Base-by-base conservation (phyloP, 1,140 invertebrate species). In the Mamestra configurata region DNA sequence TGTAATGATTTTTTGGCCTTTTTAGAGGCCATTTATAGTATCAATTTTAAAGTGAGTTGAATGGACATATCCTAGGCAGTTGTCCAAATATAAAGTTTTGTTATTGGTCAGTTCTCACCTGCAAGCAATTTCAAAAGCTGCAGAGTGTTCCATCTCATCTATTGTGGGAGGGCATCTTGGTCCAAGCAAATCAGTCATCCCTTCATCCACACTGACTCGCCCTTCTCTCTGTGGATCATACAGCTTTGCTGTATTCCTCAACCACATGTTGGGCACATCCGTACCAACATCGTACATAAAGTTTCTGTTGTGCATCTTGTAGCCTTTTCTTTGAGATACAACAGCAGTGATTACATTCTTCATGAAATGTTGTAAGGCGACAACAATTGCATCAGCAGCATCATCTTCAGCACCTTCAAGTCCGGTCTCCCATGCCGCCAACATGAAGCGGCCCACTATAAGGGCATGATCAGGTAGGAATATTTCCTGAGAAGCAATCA, bases 401-500 rank as follows among this genome's bases (percentile, higher is more conserved):
- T 96, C 96, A 86, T 98, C 97, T 80, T 98, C 97, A 40, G 97
- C 97, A 31, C 97, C 97, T 79, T 98, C 97, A 37, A 98, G 95
- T 6, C 97, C 97, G 55, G 96, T 96, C 84, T 98, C 98, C 98
- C 97, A 98, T 20, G 97, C 97, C 53, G 97, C 97, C 5, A 98
- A 95, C 93, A 98, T 96, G 80, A 98, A 96, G 78, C 98, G 95
- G 0, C 97, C 97, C 76, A 97, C 95, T 1, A 98, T 96, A 82
- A 98, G 96, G 0, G 97, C 97, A 55, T 96, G 95, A 91, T 98
- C 98, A 5, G 98, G 97, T 46, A 98, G 88, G 75, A 97, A 96
- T 77, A 97, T 93, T 90, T 97, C 97, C 94, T 96, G 96, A 89
- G 91, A 96, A 89, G 82, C 15, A 22, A 2, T n/a, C n/a, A n/a